Evolutionary conservation across 2,113 vertebrate genomes (phyloP).

Genomic region (Clarias macrocephalus): DNA sequence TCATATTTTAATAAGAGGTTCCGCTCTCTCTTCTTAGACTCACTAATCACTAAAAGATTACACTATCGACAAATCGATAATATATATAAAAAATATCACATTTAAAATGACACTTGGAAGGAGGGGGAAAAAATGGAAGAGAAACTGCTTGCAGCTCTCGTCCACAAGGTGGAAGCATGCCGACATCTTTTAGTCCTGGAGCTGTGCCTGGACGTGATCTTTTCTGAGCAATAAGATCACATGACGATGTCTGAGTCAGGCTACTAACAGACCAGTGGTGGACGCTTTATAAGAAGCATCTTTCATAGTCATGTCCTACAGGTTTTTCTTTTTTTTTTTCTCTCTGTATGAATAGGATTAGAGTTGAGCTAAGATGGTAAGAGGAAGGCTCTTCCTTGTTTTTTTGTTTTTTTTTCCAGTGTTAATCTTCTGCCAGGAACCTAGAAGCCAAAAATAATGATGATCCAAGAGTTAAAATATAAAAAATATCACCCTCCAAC

Average conservation of each 20-base stretch:
- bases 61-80: background rate
- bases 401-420: no score
- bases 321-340: background rate
- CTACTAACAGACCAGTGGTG: constrained; percentile 1
- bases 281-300: no score
- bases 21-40: background rate
- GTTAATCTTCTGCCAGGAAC: background rate
- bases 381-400: background rate
- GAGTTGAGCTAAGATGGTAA: background rate
- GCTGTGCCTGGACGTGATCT: background rate
- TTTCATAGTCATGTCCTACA: background rate
- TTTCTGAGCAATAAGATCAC: background rate
- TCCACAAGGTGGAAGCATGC: constrained; percentile 68
- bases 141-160: constrained; percentile 29
- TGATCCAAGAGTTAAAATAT: background rate
- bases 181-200: constrained; percentile 39
- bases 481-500: background rate
- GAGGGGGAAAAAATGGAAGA: background rate
- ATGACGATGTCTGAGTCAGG: background rate
- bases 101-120: constrained; percentile 43
- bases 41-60: background rate
- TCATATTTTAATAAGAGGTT: background rate
- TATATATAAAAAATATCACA: constrained; percentile 9
- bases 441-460: background rate
- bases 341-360: background rate